phyloP scores from a whole-genome alignment of 2,888 invertebrate genomes.

The Drosophila algonquin region DNA sequence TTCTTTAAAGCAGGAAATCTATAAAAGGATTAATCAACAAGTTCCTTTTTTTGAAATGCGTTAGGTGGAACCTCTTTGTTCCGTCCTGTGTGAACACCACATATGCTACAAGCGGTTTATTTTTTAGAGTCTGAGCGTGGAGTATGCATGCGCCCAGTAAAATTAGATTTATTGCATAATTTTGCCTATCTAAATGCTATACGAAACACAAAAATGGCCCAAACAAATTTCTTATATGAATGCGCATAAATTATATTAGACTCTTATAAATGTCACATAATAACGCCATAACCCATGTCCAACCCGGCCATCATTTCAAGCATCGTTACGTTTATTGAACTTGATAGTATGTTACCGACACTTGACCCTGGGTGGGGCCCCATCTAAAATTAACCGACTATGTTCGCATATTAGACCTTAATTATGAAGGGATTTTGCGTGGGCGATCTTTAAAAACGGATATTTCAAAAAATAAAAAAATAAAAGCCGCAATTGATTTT shows the following conservation, averaged over 20 bases:
- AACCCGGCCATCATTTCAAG: constrained; percentile 6
- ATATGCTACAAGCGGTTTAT: no score
- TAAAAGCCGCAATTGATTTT: constrained; percentile 48
- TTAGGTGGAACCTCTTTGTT: no score
- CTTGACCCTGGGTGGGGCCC: background rate
- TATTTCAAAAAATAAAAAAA: no score
- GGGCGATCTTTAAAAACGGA: no score
- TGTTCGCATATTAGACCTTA: no score
- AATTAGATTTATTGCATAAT: background rate
- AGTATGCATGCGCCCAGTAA: no score
- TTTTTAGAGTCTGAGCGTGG: no score
- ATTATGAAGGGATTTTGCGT: no score
- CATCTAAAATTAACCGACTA: background rate
- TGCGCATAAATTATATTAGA: constrained; percentile 24
- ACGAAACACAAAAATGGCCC: background rate
- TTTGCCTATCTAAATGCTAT: background rate
- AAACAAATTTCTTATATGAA: background rate
- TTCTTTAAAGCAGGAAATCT: background rate
- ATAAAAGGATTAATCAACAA: no score
- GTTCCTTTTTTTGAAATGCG: background rate
- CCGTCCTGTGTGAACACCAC: no score
- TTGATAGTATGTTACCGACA: background rate
- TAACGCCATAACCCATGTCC: constrained; percentile 4
- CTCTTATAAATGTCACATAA: constrained; percentile 31
- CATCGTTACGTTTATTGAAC: constrained; percentile 26